phyloP scores from a whole-genome alignment of 2,113 vertebrate species.

The Cebus imitator region DNA sequence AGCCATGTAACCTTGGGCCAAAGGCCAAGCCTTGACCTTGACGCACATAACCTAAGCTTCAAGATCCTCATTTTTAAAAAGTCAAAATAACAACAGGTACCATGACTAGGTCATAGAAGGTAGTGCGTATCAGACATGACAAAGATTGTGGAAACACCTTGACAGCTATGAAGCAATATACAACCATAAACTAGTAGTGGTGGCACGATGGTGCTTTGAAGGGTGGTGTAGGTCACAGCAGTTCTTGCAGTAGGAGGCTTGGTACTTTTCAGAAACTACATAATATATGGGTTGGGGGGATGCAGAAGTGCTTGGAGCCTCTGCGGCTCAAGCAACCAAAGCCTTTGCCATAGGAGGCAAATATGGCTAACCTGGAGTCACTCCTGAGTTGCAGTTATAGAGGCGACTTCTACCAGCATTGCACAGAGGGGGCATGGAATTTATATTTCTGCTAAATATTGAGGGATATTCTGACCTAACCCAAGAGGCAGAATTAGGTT shows the following conservation, averaged over 20 bases:
- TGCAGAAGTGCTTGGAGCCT: neutral
- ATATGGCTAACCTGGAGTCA: neutral
- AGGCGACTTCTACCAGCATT: neutral
- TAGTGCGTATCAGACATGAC: neutral
- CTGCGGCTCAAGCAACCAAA: neutral
- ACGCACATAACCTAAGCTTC: neutral
- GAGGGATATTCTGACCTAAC: neutral
- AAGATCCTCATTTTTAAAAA: neutral
- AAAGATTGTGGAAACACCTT: neutral
- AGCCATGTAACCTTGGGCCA: neutral
- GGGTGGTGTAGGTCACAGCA: neutral
- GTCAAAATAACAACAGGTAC: neutral
- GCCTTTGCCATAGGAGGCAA: neutral
- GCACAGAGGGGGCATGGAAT: neutral
- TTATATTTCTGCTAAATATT: neutral
- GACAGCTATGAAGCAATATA: neutral
- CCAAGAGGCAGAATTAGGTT: neutral
- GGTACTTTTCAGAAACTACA: neutral
- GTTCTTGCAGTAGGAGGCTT: neutral
- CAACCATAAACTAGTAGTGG: neutral
- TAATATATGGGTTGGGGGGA: neutral
- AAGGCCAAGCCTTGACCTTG: neutral
- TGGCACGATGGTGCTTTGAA: neutral
- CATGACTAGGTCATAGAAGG: neutral
- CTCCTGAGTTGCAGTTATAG: neutral